Percentiles rank a stretch among this genome's conserved stretches.
Evolutionary conservation across 2,797 vertebrate species (phyloP).

Genomic region (Ptychadena robeensis): DNA sequence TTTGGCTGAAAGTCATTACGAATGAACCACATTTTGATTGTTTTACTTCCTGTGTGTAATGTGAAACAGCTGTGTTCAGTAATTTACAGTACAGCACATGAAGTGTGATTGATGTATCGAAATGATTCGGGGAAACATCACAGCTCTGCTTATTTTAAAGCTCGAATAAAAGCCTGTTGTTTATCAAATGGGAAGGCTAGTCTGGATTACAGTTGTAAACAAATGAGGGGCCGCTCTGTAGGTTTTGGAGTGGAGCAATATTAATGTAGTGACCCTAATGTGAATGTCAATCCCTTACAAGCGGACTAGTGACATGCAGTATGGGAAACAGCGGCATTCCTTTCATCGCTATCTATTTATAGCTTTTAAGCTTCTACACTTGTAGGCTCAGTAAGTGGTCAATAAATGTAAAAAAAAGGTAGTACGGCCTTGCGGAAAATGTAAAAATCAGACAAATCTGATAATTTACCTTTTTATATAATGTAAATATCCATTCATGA

Average conservation of each 20-base stretch:
- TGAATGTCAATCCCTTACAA: not conserved
- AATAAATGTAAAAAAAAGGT: no score
- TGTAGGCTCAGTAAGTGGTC: no score
- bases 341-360: not conserved
- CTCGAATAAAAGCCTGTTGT: not conserved
- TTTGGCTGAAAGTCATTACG: no score
- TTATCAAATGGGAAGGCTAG: not conserved
- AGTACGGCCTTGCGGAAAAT: no score
- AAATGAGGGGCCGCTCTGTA: not conserved
- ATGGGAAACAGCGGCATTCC: not conserved
- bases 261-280: not conserved
- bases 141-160: not conserved
- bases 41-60: conserved; percentile 29
- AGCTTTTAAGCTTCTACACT: not conserved
- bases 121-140: not conserved
- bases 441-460: no score
- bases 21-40: not conserved
- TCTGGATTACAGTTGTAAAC: not conserved
- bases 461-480: no score
- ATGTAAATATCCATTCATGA: no score
- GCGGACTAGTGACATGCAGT: not conserved
- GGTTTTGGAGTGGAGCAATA: not conserved
- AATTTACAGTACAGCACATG: not conserved
- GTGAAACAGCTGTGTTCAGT: conserved; percentile 41
- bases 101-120: not conserved